Base-by-base conservation (phyloP, 1,140 invertebrate species). In the Heliconius eleuchia region DNA sequence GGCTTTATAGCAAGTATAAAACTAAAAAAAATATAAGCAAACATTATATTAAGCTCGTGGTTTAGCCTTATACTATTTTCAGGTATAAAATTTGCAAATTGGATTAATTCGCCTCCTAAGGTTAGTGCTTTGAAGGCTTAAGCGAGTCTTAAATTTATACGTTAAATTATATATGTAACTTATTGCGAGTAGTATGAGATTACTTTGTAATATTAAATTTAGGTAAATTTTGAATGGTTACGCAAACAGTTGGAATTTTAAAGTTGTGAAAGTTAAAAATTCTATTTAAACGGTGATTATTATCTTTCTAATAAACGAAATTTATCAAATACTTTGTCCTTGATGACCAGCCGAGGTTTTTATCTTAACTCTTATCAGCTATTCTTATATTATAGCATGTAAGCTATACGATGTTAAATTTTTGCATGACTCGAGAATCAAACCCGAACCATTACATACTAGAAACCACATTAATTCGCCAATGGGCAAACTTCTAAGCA, bases 401-500 rank as follows among this genome's bases (percentile, higher is more conserved):
- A 46, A 46, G 42, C 8, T 46, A n/a, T 57, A 57, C n/a, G n/a
- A n/a, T 8, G 1, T 2, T n/a, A n/a, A 0, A 60, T 9, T 60
- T 60, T 60, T 60, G 55, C 50, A 6, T 7, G 0, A 52, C 6
- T 52, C 50, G 19, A 19, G 50, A 52, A 23, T 23, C 2, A 8
- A 60, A 60, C 55, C 55, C 8, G 11, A 57, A 8, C 55, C 55
- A 57, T 57, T 57, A 9, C 3, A 46, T 46, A 16, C 18, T 6
- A 60, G 55, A 77, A 77, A 70, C 19, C 57, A 27, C 74, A 39
- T 71, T 70, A 60, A 73, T 77, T 57, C 50, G 34, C 30, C 76
- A 23, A 23, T 73, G 46, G 42, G 30, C 78, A 73, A 78, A 76
- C 78, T 80, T 73, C 16, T 37, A 60, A 81, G 71, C 66, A 52